Conservation (phyloP, 2,888 invertebrate genomes). For the Sesamia inferens region DNA sequence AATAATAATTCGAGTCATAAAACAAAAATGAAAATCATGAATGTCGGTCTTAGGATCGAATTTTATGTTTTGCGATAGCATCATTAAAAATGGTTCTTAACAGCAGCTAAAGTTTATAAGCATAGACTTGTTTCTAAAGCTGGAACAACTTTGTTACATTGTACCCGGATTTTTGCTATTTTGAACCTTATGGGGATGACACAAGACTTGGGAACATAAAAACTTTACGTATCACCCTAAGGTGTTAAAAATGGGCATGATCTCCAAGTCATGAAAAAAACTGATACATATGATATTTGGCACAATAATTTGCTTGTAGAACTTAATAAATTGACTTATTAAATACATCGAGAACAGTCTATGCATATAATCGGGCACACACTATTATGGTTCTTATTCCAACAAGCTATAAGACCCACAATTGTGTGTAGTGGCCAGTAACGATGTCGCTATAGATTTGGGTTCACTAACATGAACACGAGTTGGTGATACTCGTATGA, state of each 20-base stretch:
- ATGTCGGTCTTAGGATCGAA: constrained; percentile 38
- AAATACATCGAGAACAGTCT: constrained; percentile 38
- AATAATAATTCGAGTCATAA: constrained; percentile 59
- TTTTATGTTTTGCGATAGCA: constrained; percentile 22
- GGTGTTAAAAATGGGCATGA: neutral
- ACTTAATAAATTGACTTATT: neutral
- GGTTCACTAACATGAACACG: constrained; percentile 56
- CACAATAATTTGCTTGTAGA: constrained; percentile 4
- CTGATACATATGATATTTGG: constrained; percentile 22
- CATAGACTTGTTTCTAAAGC: constrained; percentile 43
- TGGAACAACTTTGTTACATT: constrained; percentile 24
- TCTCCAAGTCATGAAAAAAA: constrained; percentile 18
- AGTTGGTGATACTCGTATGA: neutral
- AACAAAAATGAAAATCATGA: constrained; percentile 53
- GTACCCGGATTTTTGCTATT: constrained; percentile 20
- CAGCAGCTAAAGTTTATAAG: constrained; percentile 33
- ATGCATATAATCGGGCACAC: constrained; percentile 39
- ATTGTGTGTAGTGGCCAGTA: constrained; percentile 13
- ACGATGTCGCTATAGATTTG: constrained; percentile 41
- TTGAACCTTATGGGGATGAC: neutral
- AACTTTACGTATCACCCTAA: neutral
- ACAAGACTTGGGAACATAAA: neutral
- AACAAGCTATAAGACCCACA: constrained; percentile 20
- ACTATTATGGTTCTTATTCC: constrained; percentile 28
- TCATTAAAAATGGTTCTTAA: constrained; percentile 29